Evolutionary conservation across 53 echinoderm and acorn worm species (phyloP).

Genomic region (Pentamera pediparva): DNA sequence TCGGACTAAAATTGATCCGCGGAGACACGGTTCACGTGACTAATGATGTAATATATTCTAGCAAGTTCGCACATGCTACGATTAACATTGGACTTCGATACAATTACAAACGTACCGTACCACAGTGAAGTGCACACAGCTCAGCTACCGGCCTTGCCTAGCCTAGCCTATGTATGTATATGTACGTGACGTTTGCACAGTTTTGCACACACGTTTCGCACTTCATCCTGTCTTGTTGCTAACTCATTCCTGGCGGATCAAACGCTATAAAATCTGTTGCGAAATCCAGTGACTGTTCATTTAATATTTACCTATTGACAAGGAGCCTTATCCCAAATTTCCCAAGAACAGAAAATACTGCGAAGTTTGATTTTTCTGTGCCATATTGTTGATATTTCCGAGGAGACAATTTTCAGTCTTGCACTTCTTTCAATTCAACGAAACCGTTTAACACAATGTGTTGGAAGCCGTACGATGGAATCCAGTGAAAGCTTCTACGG

Average conservation of each 20-base stretch:
- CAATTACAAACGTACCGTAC: not conserved
- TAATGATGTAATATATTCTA: constrained; percentile 6
- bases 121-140: no score
- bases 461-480: constrained; percentile 16
- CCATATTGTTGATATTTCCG: no score
- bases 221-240: not conserved
- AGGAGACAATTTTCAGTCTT: no score
- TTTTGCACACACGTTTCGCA: not conserved
- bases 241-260: not conserved
- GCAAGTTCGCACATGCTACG: constrained; percentile 16
- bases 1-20: no score
- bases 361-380: no score
- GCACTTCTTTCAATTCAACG: no score
- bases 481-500: constrained; percentile 28
- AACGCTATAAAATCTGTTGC: constrained; percentile 10
- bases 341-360: no score
- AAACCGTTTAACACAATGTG: constrained; percentile 35
- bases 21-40: constrained; percentile 13
- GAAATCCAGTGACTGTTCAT: not conserved
- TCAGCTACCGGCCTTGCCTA: no score
- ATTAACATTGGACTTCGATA: not conserved
- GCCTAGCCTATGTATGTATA: no score
- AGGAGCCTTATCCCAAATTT: not conserved
- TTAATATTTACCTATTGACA: not conserved
- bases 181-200: not conserved